These are phyloP conservation scores for Theocolax elegans DNA, from an alignment of 1,140 invertebrate species.

Conservation along the genomic window DNA sequence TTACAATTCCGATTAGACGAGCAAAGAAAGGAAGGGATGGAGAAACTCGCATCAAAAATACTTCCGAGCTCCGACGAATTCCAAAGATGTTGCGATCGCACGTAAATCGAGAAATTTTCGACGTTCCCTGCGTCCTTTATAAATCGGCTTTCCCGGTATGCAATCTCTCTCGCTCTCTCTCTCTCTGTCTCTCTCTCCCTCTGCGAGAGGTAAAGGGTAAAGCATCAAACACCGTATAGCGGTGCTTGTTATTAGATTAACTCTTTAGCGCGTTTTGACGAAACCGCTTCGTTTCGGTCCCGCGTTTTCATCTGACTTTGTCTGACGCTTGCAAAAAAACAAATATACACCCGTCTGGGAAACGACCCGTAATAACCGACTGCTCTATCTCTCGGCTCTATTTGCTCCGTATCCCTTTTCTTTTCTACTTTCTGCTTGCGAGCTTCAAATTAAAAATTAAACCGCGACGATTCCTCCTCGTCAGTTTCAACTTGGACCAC, in stretches of 20 bases:
- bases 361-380: constrained; percentile 25
- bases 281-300: not conserved
- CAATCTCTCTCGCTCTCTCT: no score
- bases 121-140: no score
- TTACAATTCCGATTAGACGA: not conserved
- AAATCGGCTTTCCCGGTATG: no score
- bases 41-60: no score
- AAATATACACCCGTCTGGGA: not conserved
- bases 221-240: not conserved
- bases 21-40: no score
- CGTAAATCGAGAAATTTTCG: no score
- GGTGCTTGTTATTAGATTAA: constrained; percentile 2
- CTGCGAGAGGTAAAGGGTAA: not conserved
- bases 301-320: not conserved
- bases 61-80: no score
- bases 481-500: no score
- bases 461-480: not conserved
- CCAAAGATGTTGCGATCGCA: no score
- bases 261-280: not conserved
- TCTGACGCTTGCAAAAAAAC: constrained; percentile 10
- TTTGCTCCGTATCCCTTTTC: not conserved
- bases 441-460: constrained; percentile 22
- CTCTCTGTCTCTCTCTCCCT: not conserved
- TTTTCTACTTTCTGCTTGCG: not conserved
- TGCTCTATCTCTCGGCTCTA: not conserved